A percentile compares a stretch with the other conserved stretches of the same genome.
phyloP scores from a whole-genome alignment of 2,888 invertebrate genomes.

The Archips xylosteana region DNA sequence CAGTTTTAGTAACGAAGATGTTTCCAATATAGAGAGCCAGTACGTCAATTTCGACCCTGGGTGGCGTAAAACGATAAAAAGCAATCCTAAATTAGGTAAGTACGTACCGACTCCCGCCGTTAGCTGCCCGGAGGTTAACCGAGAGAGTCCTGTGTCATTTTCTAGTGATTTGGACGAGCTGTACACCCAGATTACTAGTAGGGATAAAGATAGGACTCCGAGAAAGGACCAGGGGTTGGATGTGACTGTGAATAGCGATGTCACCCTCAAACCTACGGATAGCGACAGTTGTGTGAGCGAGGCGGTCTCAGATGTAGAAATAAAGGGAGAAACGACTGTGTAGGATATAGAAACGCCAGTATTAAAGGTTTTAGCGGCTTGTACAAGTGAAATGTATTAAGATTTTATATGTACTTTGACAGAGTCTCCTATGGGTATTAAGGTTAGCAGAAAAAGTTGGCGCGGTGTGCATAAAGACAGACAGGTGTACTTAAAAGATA shows the following conservation, averaged over 20 bases:
- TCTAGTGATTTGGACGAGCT: conserved; percentile 88
- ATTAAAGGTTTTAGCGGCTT: conserved; percentile 25
- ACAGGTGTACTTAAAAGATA: too few species aligned
- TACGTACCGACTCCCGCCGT: conserved; percentile 76
- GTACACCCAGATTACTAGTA: conserved; percentile 88
- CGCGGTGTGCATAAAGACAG: not conserved
- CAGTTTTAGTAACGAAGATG: conserved; percentile 81
- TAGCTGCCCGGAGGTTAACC: conserved; percentile 78
- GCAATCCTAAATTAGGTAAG: conserved; percentile 73
- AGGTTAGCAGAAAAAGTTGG: not conserved
- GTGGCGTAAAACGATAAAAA: conserved; percentile 78
- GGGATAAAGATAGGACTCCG: conserved; percentile 66
- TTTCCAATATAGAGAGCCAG: conserved; percentile 80
- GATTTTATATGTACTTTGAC: conserved; percentile 2
- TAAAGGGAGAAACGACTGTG: conserved; percentile 76
- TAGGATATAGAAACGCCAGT: conserved; percentile 45
- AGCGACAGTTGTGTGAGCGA: conserved; percentile 83
- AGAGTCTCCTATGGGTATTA: not conserved
- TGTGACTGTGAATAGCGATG: conserved; percentile 76
- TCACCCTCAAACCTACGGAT: conserved; percentile 74
- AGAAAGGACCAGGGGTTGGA: conserved; percentile 68
- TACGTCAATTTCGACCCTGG: conserved; percentile 86
- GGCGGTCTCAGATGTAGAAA: conserved; percentile 71
- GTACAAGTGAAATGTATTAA: conserved; percentile 16
- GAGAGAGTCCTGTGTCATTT: conserved; percentile 77